These are phyloP conservation scores for Euplexia lucipara DNA, from an alignment of 2,888 invertebrate species.

Conservation along the genomic window DNA sequence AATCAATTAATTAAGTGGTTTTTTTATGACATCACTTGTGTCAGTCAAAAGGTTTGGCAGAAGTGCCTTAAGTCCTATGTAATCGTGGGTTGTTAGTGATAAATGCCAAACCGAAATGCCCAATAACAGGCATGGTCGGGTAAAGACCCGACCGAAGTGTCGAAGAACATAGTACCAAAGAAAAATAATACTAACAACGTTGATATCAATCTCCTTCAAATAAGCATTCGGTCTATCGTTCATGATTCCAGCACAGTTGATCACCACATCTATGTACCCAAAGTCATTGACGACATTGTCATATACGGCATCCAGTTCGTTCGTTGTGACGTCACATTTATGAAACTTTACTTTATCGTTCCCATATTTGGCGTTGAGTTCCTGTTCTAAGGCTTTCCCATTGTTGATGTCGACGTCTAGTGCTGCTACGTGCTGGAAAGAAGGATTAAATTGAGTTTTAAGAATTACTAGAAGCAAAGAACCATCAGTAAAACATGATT, in stretches of 20 bases:
- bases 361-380: slow-evolving; percentile 69
- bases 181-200: slow-evolving; percentile 75
- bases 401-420: slow-evolving; percentile 71
- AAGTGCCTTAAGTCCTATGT: too few species aligned
- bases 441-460: not conserved
- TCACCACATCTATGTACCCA: slow-evolving; percentile 79
- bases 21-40: too few species aligned
- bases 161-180: not conserved
- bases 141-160: too few species aligned
- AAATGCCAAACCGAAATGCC: too few species aligned
- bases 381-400: slow-evolving; percentile 70
- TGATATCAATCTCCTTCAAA: slow-evolving; percentile 79
- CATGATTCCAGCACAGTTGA: slow-evolving; percentile 83
- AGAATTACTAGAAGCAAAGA: too few species aligned
- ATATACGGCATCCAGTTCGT: slow-evolving; percentile 70
- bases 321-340: slow-evolving; percentile 77
- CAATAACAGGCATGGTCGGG: too few species aligned
- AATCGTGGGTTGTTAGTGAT: too few species aligned
- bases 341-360: slow-evolving; percentile 70
- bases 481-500: too few species aligned
- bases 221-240: slow-evolving; percentile 78
- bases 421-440: slow-evolving; percentile 75
- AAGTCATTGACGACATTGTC: slow-evolving; percentile 70
- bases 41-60: too few species aligned
- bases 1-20: too few species aligned